Evolutionary conservation across 2,113 vertebrate genomes (phyloP).

Genomic region (Corythaixoides concolor): DNA sequence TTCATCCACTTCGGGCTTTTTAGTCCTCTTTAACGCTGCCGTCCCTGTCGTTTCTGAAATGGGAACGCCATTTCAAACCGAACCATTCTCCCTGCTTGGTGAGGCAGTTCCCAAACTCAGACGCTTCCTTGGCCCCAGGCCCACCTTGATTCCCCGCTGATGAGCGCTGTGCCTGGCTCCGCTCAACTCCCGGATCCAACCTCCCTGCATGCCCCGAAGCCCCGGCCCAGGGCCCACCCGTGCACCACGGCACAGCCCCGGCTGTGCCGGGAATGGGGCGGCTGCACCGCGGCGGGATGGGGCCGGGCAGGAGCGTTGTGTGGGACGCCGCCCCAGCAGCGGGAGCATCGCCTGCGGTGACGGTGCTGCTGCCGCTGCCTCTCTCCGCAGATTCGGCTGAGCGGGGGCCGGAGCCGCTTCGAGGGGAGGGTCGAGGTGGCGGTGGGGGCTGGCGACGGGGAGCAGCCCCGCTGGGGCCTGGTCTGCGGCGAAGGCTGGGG

Average conservation of each 20-base stretch:
- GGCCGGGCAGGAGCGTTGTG: not conserved
- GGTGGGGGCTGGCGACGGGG: slow-evolving; percentile 65
- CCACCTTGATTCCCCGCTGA: fast-evolving
- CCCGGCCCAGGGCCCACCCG: fast-evolving
- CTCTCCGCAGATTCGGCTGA: slow-evolving; percentile 88
- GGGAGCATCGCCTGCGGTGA: not conserved
- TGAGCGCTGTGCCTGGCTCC: not conserved
- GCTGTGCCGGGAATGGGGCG: not conserved
- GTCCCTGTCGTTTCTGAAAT: not conserved
- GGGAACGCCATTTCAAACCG: not conserved
- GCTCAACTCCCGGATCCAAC: not conserved
- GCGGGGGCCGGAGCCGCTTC: slow-evolving; percentile 86
- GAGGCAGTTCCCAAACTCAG: not conserved
- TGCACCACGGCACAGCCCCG: not conserved
- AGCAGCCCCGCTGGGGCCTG: slow-evolving; percentile 86
- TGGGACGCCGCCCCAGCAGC: fast-evolving
- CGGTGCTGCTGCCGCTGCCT: not conserved
- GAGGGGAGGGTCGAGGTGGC: slow-evolving; percentile 94
- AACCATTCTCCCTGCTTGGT: not conserved
- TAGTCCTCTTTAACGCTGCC: not conserved
- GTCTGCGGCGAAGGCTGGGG: slow-evolving; percentile 93
- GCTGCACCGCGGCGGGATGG: too few species aligned
- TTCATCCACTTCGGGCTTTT: not conserved
- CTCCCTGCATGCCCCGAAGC: fast-evolving
- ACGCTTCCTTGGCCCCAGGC: not conserved